Evolutionary conservation across 1,140 invertebrate species (phyloP).

Genomic region (Drosophila serrata): DNA sequence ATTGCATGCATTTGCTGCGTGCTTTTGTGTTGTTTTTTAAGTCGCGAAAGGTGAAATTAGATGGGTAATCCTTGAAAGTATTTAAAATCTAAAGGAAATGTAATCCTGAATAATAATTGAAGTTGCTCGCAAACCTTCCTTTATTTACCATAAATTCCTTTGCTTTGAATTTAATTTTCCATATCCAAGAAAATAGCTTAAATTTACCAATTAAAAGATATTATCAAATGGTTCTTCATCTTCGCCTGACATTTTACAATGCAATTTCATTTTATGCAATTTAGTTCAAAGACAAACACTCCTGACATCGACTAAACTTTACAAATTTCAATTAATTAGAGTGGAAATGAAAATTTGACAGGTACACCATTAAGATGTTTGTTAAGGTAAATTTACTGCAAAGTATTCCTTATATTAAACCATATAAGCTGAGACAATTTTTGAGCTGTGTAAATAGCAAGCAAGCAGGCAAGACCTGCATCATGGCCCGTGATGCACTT

Average conservation of each 20-base stretch:
- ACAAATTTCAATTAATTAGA: constrained; percentile 36
- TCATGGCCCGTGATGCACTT: constrained; percentile 65
- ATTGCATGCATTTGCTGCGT: not conserved
- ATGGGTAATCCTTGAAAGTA: not conserved
- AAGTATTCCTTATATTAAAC: constrained; percentile 16
- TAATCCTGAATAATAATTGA: no score
- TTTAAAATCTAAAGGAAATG: not conserved
- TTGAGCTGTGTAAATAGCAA: constrained; percentile 49
- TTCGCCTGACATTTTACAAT: constrained; percentile 2
- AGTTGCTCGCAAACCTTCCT: not conserved
- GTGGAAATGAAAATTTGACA: constrained; percentile 12
- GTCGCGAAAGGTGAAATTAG: not conserved
- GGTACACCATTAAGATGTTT: not conserved
- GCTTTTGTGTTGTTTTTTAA: not conserved
- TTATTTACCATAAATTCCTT: not conserved
- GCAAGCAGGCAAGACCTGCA: constrained; percentile 23
- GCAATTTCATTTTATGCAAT: constrained; percentile 9
- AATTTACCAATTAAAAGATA: constrained; percentile 6
- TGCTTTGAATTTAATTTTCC: not conserved
- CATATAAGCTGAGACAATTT: constrained; percentile 30
- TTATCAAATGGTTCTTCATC: constrained; percentile 3
- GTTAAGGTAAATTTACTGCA: not conserved
- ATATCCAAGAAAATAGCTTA: not conserved
- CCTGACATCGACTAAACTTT: constrained; percentile 5
- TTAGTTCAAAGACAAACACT: constrained; percentile 22